Percentiles rank a stretch among this genome's conserved stretches.
These are phyloP conservation scores for Allygus modestus DNA, from an alignment of 2,888 invertebrate species.

Conservation along the genomic window DNA sequence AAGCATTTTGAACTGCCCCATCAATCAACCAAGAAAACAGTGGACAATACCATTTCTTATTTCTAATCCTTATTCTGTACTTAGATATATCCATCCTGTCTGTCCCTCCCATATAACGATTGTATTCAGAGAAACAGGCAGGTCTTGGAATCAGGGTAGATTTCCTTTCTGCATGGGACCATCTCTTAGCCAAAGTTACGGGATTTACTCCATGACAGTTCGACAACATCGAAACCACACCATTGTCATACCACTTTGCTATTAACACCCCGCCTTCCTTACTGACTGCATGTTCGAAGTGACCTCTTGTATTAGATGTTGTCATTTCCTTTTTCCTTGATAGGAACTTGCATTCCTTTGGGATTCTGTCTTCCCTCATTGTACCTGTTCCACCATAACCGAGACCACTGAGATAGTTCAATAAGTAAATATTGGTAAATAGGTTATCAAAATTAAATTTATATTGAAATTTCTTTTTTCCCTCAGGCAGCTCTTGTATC, in stretches of 20 bases:
- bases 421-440: constrained; percentile 70
- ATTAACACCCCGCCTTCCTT: constrained; percentile 65
- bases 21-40: constrained; percentile 29
- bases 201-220: constrained; percentile 64
- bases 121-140: constrained; percentile 67
- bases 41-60: constrained; percentile 68
- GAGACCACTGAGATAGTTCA: constrained; percentile 66
- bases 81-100: constrained; percentile 68
- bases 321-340: not conserved
- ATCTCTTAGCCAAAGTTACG: constrained; percentile 66
- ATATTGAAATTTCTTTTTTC: constrained; percentile 65
- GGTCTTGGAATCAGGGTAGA: constrained; percentile 68
- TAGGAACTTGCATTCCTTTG: constrained; percentile 64
- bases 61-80: constrained; percentile 69
- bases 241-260: constrained; percentile 71
- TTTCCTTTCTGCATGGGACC: constrained; percentile 66
- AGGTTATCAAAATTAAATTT: constrained; percentile 70
- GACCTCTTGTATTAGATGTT: constrained; percentile 46
- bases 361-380: constrained; percentile 66
- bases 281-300: constrained; percentile 60
- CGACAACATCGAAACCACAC: constrained; percentile 70
- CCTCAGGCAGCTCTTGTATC: constrained; percentile 47
- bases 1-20: not conserved
- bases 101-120: constrained; percentile 68
- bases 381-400: constrained; percentile 70